phyloP scores from a whole-genome alignment of 2,888 invertebrate species.

The Nephrotoma guestfalica region DNA sequence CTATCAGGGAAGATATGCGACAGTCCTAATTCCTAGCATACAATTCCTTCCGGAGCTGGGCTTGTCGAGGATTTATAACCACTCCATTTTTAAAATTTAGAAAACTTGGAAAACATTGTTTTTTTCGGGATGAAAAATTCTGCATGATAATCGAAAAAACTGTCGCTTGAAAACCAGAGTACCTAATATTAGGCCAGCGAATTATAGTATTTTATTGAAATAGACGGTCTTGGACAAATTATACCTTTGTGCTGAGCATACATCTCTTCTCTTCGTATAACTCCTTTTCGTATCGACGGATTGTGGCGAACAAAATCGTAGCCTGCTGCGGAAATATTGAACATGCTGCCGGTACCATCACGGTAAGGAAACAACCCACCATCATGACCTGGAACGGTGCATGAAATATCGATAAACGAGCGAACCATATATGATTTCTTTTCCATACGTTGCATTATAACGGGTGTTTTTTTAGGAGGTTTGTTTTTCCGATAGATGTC shows the following conservation, averaged over 20 bases:
- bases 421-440: constrained; percentile 58
- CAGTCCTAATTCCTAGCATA: no score
- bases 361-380: constrained; percentile 63
- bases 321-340: constrained; percentile 74
- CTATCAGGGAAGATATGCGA: no score
- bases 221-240: constrained; percentile 59
- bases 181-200: neutral
- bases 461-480: no score
- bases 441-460: constrained; percentile 74
- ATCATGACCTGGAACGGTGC: constrained; percentile 68
- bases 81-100: no score
- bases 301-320: constrained; percentile 51
- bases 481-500: no score
- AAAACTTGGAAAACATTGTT: no score
- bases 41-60: no score
- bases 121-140: no score
- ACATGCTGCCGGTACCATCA: constrained; percentile 82
- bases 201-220: constrained; percentile 80
- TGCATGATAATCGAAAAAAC: no score
- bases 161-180: neutral
- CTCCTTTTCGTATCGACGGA: constrained; percentile 58
- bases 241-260: constrained; percentile 43
- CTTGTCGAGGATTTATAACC: no score
- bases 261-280: constrained; percentile 52
- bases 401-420: constrained; percentile 55